Conservation (phyloP, 2,888 invertebrate species). For the Sarcophaga caerulescens region DNA sequence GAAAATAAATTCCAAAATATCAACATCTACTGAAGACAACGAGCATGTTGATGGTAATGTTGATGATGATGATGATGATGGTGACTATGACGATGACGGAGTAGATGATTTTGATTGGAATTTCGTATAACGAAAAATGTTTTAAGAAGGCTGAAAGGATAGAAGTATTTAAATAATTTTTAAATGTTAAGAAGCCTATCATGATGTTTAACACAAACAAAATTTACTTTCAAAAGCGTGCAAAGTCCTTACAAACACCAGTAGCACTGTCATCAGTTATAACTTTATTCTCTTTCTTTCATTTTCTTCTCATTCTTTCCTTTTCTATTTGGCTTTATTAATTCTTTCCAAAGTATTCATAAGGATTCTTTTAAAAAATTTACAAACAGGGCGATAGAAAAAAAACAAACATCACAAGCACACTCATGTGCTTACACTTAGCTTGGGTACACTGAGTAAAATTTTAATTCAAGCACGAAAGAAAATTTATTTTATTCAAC, state of each 20-base stretch:
- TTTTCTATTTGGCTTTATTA: neutral
- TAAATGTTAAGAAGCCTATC: conserved; percentile 47
- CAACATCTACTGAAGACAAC: neutral
- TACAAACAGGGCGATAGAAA: neutral
- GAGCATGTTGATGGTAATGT: neutral
- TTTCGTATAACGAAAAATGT: too few relatives aligned
- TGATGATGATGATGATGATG: neutral
- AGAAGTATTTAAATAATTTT: too few relatives aligned
- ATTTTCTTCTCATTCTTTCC: neutral
- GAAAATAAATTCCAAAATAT: neutral
- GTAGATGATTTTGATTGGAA: too few relatives aligned
- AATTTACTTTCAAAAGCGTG: conserved; percentile 51
- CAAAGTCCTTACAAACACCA: conserved; percentile 32
- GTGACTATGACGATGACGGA: too few relatives aligned
- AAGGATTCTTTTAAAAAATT: conserved; percentile 21
- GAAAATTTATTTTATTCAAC: too few relatives aligned
- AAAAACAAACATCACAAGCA: neutral
- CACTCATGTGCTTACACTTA: neutral
- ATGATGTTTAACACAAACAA: conserved; percentile 46
- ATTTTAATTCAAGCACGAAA: too few relatives aligned
- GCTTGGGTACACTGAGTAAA: too few relatives aligned
- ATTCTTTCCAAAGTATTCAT: conserved; percentile 13
- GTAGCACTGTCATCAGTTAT: conserved; percentile 22
- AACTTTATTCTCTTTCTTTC: neutral
- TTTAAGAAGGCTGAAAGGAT: too few relatives aligned